Evolutionary conservation across 2,797 vertebrate species (phyloP).

Genomic region (Staurois parvus): DNA sequence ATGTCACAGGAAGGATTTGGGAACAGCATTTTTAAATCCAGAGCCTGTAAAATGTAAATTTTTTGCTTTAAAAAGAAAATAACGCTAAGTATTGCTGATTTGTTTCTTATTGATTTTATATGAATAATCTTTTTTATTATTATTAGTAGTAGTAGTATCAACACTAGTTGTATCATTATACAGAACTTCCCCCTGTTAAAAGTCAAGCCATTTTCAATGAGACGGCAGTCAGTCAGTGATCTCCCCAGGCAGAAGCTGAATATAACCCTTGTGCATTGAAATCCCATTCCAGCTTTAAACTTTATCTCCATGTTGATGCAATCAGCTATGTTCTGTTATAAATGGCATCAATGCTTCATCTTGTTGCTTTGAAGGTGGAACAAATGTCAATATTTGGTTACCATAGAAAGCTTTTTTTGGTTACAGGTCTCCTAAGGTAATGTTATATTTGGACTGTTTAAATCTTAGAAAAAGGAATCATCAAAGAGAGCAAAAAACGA

Average conservation of each 20-base stretch:
- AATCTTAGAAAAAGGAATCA: constrained; percentile 6
- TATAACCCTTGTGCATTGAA: constrained; percentile 4
- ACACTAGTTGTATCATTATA: not conserved
- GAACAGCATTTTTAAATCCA: no score
- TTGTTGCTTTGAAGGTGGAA: constrained; percentile 38
- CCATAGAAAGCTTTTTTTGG: constrained; percentile 40
- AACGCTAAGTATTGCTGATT: no score
- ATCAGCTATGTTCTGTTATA: constrained; percentile 24
- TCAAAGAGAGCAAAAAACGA: constrained; percentile 3
- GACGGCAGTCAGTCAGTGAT: not conserved
- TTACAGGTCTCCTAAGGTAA: constrained; percentile 22
- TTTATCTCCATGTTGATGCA: constrained; percentile 9
- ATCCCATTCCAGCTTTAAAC: constrained; percentile 18
- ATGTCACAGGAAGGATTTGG: no score
- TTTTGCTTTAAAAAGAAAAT: no score
- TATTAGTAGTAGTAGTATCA: not conserved
- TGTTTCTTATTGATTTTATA: no score
- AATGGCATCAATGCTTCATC: constrained; percentile 32
- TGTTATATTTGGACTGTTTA: constrained; percentile 15
- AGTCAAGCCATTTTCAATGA: no score
- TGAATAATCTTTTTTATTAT: not conserved
- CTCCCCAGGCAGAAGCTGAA: not conserved
- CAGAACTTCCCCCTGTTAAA: not conserved
- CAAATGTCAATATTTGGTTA: constrained; percentile 44
- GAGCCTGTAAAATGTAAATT: no score